Conservation (phyloP, 2,113 vertebrate genomes). For the Symphodus melops region DNA sequence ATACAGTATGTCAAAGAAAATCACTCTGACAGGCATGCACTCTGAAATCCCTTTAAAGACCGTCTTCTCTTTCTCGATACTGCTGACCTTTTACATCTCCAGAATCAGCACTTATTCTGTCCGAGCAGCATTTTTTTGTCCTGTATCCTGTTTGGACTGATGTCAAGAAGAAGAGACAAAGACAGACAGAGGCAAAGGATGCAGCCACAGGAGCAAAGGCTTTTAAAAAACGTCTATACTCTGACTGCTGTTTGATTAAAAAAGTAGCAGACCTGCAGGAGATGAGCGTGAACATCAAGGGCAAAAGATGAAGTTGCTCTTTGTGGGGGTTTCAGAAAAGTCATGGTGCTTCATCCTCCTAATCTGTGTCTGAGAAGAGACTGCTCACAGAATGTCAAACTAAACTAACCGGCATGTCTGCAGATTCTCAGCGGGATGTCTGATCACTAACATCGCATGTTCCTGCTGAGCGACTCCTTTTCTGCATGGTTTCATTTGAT, state of each 20-base stretch:
- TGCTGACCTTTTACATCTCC: conserved; percentile 68
- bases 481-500: conserved; percentile 37
- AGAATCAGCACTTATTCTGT: conserved; percentile 64
- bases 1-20: conserved; percentile 29
- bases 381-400: conserved; percentile 23
- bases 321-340: conserved; percentile 9
- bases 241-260: conserved; percentile 38
- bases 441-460: conserved; percentile 1
- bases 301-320: conserved; percentile 29
- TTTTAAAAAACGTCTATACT: conserved; percentile 11
- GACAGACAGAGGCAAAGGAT: conserved; percentile 13
- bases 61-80: conserved; percentile 17
- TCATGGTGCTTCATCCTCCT: conserved; percentile 11
- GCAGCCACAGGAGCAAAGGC: conserved; percentile 9
- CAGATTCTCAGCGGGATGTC: conserved; percentile 5
- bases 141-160: conserved; percentile 19
- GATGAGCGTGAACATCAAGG: conserved; percentile 34
- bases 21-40: conserved; percentile 51
- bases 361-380: conserved; percentile 24
- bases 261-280: conserved; percentile 23
- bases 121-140: conserved; percentile 52
- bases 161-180: conserved; percentile 34
- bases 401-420: conserved; percentile 8
- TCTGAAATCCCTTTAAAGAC: conserved; percentile 49
- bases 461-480: background rate